Base-by-base conservation (phyloP, 2,888 invertebrate genomes). In the Cyrtodaria siliqua region DNA sequence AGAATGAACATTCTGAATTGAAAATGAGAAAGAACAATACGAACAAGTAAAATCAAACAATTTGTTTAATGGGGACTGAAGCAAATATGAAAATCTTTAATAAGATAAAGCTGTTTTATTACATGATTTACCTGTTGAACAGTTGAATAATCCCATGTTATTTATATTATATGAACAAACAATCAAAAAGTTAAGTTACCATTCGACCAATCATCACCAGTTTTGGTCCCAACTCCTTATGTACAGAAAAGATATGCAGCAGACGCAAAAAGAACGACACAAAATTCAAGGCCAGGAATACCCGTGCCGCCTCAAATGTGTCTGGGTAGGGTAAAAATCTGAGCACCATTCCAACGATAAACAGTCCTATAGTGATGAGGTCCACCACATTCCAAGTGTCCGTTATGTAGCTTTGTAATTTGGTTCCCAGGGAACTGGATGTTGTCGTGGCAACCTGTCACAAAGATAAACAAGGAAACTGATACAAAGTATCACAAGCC, bases 371-470 rank as follows among this genome's bases (percentile, higher is more conserved):
- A 0, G 92, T 90, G 23, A 87, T 56, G 2, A 91, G 79, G 63
- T 93, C 92, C 27, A 93, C 84, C 4, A 91, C 82, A 78, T 93
- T 93, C 93, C 93, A 93, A 0, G 84, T 84, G 79, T 93, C 92
- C 0, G 86, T 83, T 42, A 92, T 81, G 83, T 93, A 93, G 40
- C 87, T 89, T 16, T 76, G 73, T 4, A 92, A 57, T 62, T 91
- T 92, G 20, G 89, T 86, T 18, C 82, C 69, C 38, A 81, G 27
- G 8, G 83, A 78, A 64, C 72, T 82, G 1, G 86, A 82, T 6
- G 86, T 52, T 9, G 77, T 79, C 4, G 76, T 72, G 8, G 71
- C 73, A 49, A 84, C 76, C 86, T 86, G 60, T 12, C 72, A 47
- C 12, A 53, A 12, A 24, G 14, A 50, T 53, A 27, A 2, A 53